Conservation (phyloP, 2,113 vertebrate species). For the Diadophis punctatus region DNA sequence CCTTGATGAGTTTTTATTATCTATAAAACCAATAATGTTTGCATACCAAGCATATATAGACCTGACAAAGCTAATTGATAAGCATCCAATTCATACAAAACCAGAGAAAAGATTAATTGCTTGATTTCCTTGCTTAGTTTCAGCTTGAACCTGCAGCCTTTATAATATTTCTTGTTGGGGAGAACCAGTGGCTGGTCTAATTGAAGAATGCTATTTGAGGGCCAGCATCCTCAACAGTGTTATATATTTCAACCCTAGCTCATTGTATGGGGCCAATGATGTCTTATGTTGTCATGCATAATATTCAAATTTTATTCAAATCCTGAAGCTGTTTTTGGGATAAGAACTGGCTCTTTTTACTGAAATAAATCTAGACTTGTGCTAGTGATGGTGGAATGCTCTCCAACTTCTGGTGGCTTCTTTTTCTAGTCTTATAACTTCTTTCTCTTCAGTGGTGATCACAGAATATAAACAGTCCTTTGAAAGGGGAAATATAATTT, state of each 20-base stretch:
- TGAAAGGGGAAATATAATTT: constrained; percentile 33
- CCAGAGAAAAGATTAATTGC: neutral
- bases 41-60: neutral
- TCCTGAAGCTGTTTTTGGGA: neutral
- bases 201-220: neutral
- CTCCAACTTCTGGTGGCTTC: neutral
- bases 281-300: neutral
- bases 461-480: constrained; percentile 33
- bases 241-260: neutral
- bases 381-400: neutral
- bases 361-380: neutral
- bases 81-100: neutral
- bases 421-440: constrained; percentile 27
- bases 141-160: neutral
- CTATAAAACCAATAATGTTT: neutral
- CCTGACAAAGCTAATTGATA: neutral
- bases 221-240: too few species aligned
- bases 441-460: constrained; percentile 10
- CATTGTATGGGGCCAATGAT: neutral
- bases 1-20: neutral
- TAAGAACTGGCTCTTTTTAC: neutral
- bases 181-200: neutral
- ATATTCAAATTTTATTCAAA: neutral
- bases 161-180: neutral
- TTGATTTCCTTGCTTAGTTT: neutral